phyloP scores from a whole-genome alignment of 1,140 invertebrate species.

The Eueides isabella region DNA sequence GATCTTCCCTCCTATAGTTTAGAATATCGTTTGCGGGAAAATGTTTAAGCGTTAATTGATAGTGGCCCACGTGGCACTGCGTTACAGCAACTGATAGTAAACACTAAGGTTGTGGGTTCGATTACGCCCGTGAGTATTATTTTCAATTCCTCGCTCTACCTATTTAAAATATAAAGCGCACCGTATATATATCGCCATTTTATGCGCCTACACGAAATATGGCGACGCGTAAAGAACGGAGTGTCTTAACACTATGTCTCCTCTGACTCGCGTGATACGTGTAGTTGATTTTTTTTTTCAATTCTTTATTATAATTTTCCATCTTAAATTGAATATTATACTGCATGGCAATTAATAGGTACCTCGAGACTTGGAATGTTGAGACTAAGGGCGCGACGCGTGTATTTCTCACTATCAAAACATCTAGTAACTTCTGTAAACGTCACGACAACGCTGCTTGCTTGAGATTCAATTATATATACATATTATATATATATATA shows the following conservation, averaged over 20 bases:
- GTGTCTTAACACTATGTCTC: no score
- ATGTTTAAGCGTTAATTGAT: neutral
- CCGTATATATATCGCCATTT: no score
- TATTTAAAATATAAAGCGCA: no score
- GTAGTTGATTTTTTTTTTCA: neutral
- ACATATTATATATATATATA: neutral
- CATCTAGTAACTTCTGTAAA: slow-evolving; percentile 29
- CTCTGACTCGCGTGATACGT: no score
- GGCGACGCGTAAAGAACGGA: no score
- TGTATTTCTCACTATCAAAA: slow-evolving; percentile 39
- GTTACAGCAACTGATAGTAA: no score
- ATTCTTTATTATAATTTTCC: neutral
- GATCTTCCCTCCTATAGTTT: neutral
- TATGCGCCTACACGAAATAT: no score
- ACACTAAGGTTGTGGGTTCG: no score
- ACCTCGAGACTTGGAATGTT: slow-evolving; percentile 30
- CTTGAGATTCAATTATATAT: neutral
- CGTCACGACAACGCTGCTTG: neutral
- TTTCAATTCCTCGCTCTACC: no score
- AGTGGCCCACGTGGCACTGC: no score
- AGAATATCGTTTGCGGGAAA: neutral
- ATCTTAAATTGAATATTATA: neutral
- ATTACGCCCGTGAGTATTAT: no score
- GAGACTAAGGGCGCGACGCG: slow-evolving; percentile 14
- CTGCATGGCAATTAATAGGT: neutral